These are phyloP conservation scores for Agriopis marginaria DNA, from an alignment of 2,888 invertebrate genomes.

Conservation along the genomic window DNA sequence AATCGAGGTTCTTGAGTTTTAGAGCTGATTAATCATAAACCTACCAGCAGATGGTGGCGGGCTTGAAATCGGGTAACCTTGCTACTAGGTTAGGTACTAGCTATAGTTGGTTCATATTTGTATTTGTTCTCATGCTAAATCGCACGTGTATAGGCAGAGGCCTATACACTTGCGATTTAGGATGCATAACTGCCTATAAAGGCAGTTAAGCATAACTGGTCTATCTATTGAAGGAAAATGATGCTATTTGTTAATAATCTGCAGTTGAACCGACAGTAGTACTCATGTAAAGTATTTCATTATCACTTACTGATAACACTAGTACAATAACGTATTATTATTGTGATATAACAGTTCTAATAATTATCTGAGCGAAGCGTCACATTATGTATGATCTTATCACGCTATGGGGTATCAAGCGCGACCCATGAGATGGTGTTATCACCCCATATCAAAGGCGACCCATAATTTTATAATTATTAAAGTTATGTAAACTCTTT, in stretches of 20 bases:
- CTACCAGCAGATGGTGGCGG: no score
- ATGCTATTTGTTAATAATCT: neutral
- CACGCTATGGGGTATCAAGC: neutral
- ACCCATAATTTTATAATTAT: no score
- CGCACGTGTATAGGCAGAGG: no score
- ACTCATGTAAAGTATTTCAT: neutral
- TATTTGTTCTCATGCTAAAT: neutral
- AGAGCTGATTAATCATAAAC: no score
- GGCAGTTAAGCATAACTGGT: neutral
- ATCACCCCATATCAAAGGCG: neutral
- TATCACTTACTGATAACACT: conserved; percentile 15
- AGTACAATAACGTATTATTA: conserved; percentile 1
- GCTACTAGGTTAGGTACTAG: no score
- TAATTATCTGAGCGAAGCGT: neutral
- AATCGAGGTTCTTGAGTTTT: no score
- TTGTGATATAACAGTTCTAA: conserved; percentile 1
- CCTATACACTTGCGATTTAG: no score
- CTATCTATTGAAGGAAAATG: neutral
- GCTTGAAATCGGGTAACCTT: no score
- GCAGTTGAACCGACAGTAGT: neutral
- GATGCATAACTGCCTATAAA: no score
- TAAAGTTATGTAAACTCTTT: no score
- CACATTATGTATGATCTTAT: neutral
- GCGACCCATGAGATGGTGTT: conserved; percentile 4
- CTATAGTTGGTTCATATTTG: no score